Evolutionary conservation across 2,888 invertebrate genomes (phyloP).

Genomic region (Drosophila acutilabella): DNA sequence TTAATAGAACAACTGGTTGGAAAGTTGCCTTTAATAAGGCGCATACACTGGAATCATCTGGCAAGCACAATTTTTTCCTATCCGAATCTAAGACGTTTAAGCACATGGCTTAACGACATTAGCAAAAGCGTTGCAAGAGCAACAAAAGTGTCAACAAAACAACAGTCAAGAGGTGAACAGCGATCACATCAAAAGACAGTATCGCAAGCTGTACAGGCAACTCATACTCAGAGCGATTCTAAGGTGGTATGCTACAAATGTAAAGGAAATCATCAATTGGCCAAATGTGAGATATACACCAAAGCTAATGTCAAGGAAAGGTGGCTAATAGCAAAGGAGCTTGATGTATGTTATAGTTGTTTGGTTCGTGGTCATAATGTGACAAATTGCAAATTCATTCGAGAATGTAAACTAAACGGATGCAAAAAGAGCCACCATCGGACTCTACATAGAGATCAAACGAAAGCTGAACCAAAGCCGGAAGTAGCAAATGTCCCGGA

Average conservation of each 20-base stretch:
- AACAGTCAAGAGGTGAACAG: background rate
- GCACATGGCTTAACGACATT: background rate
- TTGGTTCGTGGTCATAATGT: background rate
- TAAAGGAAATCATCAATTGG: background rate
- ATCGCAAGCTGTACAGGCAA: background rate
- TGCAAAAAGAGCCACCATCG: slow-evolving; percentile 2
- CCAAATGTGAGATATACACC: background rate
- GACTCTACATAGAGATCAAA: background rate
- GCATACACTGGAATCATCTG: background rate
- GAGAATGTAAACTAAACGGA: background rate
- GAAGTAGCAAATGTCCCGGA: background rate
- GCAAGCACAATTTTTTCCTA: background rate
- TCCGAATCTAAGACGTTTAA: slow-evolving; percentile 1
- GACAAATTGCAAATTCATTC: background rate
- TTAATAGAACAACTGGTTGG: background rate
- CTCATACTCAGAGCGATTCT: background rate
- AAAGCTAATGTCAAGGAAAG: background rate
- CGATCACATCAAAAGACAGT: background rate
- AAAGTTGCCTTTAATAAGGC: background rate
- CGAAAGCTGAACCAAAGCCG: background rate
- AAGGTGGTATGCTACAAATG: background rate
- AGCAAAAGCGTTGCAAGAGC: background rate
- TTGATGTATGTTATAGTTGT: background rate
- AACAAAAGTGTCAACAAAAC: background rate
- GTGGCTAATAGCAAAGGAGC: slow-evolving; percentile 6